Percentiles rank a stretch among this genome's conserved stretches.
These are phyloP conservation scores for Propithecus deckenii DNA, from an alignment of 2,797 vertebrate species.

Conservation along the genomic window DNA sequence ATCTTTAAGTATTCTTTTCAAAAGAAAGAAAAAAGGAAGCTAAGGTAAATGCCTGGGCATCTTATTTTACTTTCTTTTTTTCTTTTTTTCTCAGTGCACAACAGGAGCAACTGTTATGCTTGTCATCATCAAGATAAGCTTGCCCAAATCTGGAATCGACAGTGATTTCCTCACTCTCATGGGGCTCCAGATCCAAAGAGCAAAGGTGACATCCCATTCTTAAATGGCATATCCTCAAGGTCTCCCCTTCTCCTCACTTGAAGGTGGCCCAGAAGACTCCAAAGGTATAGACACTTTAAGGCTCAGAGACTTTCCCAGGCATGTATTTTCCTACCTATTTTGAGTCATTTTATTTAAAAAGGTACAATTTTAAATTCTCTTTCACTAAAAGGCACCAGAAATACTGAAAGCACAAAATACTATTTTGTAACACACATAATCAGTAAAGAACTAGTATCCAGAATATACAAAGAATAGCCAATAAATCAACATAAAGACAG, in stretches of 20 bases:
- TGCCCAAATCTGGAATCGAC: conserved; percentile 53
- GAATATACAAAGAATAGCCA: not conserved
- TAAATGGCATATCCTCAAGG: not conserved
- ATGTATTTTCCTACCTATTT: not conserved
- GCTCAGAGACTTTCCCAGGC: not conserved
- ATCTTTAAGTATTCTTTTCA: conserved; percentile 56
- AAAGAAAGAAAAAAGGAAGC: conserved; percentile 18
- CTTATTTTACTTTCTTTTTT: conserved; percentile 7
- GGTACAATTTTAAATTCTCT: not conserved
- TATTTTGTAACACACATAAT: not conserved
- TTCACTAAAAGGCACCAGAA: not conserved
- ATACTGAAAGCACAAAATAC: not conserved
- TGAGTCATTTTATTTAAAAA: not conserved
- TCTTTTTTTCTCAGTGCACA: not conserved
- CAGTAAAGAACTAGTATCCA: not conserved
- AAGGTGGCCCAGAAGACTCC: not conserved
- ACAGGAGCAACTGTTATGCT: not conserved
- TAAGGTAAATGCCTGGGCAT: conserved; percentile 56
- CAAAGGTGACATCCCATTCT: not conserved
- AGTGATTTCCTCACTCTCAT: conserved; percentile 3
- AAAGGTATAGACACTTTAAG: not conserved
- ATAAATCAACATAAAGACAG: not conserved
- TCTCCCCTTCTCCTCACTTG: not conserved
- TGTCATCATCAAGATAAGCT: conserved; percentile 40
- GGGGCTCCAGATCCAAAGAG: not conserved